phyloP scores from a whole-genome alignment of 2,797 vertebrate genomes.

The Microhierax caerulescens region DNA sequence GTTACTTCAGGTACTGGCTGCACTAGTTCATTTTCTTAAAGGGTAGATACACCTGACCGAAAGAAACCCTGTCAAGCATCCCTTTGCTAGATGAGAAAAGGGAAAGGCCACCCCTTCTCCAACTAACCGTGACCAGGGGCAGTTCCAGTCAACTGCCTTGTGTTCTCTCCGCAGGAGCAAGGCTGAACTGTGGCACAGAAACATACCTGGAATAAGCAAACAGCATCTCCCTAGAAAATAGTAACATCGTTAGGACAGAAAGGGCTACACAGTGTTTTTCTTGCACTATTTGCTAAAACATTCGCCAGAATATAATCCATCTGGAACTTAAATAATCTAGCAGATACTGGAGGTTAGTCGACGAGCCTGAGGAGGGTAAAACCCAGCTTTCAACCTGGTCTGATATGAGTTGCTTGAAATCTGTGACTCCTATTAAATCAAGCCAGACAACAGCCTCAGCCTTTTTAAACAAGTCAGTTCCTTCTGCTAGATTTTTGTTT shows the following conservation, averaged over 20 bases:
- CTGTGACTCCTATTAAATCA: background rate
- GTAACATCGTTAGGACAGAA: background rate
- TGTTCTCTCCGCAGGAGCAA: background rate
- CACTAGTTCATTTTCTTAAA: background rate
- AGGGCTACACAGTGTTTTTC: background rate
- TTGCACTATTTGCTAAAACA: background rate
- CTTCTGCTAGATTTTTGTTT: background rate
- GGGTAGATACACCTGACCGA: accelerated
- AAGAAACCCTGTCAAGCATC: background rate
- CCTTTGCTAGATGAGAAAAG: background rate
- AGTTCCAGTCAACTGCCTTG: background rate
- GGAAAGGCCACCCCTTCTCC: background rate
- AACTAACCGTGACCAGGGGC: background rate
- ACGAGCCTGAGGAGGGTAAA: background rate
- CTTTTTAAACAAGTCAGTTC: background rate
- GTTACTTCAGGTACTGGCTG: background rate
- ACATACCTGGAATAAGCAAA: background rate
- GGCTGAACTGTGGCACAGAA: background rate
- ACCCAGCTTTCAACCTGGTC: background rate
- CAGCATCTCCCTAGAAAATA: background rate
- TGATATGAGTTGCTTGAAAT: background rate
- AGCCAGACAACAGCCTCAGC: background rate
- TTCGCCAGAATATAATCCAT: background rate
- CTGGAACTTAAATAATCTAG: background rate
- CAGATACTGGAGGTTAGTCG: background rate